Base-by-base conservation (phyloP, 2,113 vertebrate genomes). In the Poeciliopsis occidentalis region DNA sequence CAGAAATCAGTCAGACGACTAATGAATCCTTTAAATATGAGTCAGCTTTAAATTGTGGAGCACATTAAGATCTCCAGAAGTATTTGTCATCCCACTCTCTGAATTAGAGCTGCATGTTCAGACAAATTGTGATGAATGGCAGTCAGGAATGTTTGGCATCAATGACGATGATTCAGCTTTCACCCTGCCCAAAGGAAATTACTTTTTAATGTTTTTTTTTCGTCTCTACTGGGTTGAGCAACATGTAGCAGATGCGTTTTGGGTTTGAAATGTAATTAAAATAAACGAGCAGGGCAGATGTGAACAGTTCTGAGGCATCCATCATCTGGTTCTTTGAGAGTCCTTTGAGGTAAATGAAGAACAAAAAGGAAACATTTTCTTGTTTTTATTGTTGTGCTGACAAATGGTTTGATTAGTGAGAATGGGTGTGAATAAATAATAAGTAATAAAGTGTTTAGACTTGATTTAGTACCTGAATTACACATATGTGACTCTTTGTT, bases 111-210 rank as follows among this genome's bases (percentile, higher is more conserved):
- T 64, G 44, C 80, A 17, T 51, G 82, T 81, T 78, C 19, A 54
- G 78, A 26, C 80, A 79, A 19, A 69, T 51, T 27, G 24, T 39
- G 0, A 60, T 76, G 71, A 80, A 57, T 19, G 10, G 62, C 31
- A 44, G 31, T 69, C 61, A 76, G 83, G 32, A 85, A 85, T 85
- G 69, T 26, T 73, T 22, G 70, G 75, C 17, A 1, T 65, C n/a
- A 44, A 11, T 30, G 72, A 37, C 11, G 61, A 69, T 24, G 13
- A 19, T 68, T 71, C 51, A 69, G 5, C 54, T 51, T 73, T 41
- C 8, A 13, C 17, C 24, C 31, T 66, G 44, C 41, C 34, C 30
- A 44, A 2, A n/a, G 19, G 15, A 76, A 17, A 31, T 70, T n/a
- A 30, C 39, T 47, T 47, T 54, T 54, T 37, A 3, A 11, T 11